Evolutionary conservation across 2,797 vertebrate species (phyloP), one percentile per base, ranked within the genome.

Genomic region (Nyctalus aviator): DNA sequence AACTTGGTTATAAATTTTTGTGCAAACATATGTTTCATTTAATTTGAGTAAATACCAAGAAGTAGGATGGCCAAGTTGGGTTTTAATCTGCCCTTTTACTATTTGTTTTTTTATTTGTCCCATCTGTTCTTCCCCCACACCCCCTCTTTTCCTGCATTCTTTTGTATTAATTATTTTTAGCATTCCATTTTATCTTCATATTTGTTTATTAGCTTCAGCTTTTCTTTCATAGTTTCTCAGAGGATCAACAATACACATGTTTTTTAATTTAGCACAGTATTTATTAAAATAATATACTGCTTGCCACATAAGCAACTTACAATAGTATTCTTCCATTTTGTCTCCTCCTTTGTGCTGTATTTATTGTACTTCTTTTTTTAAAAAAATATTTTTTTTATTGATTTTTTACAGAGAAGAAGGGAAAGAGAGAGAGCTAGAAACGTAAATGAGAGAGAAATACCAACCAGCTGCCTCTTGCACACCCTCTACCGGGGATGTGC

Each of bases 1-100:
- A 46, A 75, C 23, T 86, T 77, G 0, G 37, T 76, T 44, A 37
- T 2, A 59, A 53, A 27, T 68, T 81, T 93, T 71, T 71, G 23
- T 76, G 77, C 23, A 25, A 5, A 76, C 57, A 10, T 37, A 69
- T 2, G 8, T 35, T 94, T 94, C 48, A 82, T 82, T 91, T 96
- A 25, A 57, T 86, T 88, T 83, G 71, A 71, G 23, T 57, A 69
- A 72, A 78, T 84, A 23, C 2, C n/a, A 82, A 79, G 27, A 90
- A 76, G 10, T 78, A 82, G 59, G 8, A 41, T 88, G 93, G 37
- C 50, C 12, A 1, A 20, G 8, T 41, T 87, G 59, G 6, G 18
- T 44, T 92, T 72, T 90, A 85, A 88, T 76, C 59, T 55, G 35
- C 8, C 10, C 53, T 30, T 15, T 91, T 53, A 32, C 27, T 92